Evolutionary conservation across 2,888 invertebrate genomes (phyloP).

Genomic region (Keiferia lycopersicella): DNA sequence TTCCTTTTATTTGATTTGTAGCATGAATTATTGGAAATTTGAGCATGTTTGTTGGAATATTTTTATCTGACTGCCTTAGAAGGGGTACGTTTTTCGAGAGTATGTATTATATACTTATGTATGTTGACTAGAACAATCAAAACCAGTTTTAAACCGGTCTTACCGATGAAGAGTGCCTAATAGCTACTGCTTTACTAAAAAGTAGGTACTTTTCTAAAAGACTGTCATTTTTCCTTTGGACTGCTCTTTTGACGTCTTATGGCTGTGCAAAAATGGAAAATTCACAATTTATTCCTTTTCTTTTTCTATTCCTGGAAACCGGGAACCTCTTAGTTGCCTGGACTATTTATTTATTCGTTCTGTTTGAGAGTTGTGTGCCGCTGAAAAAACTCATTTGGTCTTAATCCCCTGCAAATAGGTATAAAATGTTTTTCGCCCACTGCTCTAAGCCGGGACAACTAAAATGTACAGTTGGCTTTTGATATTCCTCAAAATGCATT

Average conservation of each 20-base stretch:
- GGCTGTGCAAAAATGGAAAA: not conserved
- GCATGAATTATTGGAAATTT: not conserved
- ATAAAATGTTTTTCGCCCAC: slow-evolving; percentile 49
- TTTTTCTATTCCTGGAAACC: not conserved
- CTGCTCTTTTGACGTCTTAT: not conserved
- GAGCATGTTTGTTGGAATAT: not conserved
- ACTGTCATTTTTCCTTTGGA: no score
- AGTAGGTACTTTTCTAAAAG: no score
- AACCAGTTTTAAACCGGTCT: no score
- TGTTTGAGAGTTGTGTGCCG: slow-evolving; percentile 38
- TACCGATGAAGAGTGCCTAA: no score
- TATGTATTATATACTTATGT: no score
- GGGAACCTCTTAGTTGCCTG: slow-evolving; percentile 20
- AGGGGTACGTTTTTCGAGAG: no score
- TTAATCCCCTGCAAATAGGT: slow-evolving; percentile 54
- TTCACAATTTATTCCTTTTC: not conserved
- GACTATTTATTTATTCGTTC: slow-evolving; percentile 38
- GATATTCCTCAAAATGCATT: not conserved
- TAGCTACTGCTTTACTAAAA: no score
- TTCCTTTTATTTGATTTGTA: not conserved
- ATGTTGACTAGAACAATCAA: no score
- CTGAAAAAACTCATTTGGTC: slow-evolving; percentile 56
- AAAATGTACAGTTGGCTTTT: slow-evolving; percentile 15
- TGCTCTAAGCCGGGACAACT: slow-evolving; percentile 38
- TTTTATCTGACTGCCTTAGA: no score